These are phyloP conservation scores for Erythrolamprus reginae DNA, from an alignment of 2,113 vertebrate genomes.

Conservation along the genomic window DNA sequence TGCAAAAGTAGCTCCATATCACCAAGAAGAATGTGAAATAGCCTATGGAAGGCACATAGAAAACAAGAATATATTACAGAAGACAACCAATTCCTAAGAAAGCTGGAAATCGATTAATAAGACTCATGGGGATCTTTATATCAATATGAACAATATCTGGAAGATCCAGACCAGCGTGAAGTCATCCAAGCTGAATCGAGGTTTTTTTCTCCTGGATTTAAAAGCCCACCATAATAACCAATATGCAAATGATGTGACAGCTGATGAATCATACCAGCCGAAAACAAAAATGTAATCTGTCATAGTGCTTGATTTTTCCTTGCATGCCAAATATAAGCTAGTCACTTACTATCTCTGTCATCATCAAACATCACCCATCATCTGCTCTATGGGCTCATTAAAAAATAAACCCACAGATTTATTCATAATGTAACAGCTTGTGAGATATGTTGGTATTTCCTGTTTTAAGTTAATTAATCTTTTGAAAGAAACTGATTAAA, in stretches of 20 bases:
- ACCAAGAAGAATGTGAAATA: background rate
- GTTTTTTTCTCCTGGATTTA: background rate
- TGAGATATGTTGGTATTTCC: background rate
- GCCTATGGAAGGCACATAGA: background rate
- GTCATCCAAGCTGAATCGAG: background rate
- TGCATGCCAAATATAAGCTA: constrained; percentile 1
- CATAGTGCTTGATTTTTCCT: background rate
- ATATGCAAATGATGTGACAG: background rate
- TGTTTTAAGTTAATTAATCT: constrained; percentile 6
- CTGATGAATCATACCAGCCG: background rate
- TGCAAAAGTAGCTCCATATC: background rate
- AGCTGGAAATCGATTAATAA: background rate
- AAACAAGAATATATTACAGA: background rate
- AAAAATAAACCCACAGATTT: constrained; percentile 7
- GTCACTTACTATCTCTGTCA: constrained; percentile 11
- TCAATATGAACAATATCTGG: background rate
- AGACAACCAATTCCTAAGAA: background rate
- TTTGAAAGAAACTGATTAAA: background rate
- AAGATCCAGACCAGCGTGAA: background rate
- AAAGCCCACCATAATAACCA: background rate
- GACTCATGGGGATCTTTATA: background rate
- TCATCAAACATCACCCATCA: constrained; percentile 1
- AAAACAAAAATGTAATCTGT: background rate
- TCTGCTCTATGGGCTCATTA: background rate
- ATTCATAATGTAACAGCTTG: constrained; percentile 9